Conservation (phyloP, 2,888 invertebrate genomes). For the Rhamnusium bicolor region DNA sequence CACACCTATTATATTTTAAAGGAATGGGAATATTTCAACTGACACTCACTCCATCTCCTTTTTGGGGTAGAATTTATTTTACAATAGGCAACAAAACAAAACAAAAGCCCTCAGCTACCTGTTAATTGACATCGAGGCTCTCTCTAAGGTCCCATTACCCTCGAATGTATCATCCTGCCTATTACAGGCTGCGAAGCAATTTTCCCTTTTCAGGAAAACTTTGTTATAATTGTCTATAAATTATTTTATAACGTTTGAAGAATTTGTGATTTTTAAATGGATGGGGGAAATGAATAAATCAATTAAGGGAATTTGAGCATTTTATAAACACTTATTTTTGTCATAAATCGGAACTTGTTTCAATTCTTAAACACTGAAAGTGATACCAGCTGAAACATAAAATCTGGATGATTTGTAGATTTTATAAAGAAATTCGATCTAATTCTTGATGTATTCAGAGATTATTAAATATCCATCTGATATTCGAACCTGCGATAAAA, state of each 20-base stretch:
- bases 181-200: constrained; percentile 24
- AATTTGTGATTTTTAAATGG: background rate
- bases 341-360: no score
- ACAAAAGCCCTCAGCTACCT: constrained; percentile 25
- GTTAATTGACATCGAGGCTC: constrained; percentile 35
- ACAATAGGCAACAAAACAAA: constrained; percentile 27
- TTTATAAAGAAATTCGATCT: no score
- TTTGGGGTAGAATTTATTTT: constrained; percentile 19
- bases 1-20: background rate
- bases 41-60: constrained; percentile 9
- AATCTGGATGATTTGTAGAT: no score
- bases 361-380: no score
- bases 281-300: background rate
- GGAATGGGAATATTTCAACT: background rate
- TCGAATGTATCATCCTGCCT: constrained; percentile 35
- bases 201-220: constrained; percentile 23
- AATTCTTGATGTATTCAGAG: no score
- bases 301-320: background rate
- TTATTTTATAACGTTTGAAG: constrained; percentile 16
- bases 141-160: constrained; percentile 36
- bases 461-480: no score
- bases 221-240: constrained; percentile 18
- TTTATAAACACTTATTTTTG: background rate
- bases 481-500: no score
- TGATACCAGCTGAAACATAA: no score